Evolutionary conservation across 2,888 invertebrate species (phyloP).

Genomic region (Drosophila macrothrix): DNA sequence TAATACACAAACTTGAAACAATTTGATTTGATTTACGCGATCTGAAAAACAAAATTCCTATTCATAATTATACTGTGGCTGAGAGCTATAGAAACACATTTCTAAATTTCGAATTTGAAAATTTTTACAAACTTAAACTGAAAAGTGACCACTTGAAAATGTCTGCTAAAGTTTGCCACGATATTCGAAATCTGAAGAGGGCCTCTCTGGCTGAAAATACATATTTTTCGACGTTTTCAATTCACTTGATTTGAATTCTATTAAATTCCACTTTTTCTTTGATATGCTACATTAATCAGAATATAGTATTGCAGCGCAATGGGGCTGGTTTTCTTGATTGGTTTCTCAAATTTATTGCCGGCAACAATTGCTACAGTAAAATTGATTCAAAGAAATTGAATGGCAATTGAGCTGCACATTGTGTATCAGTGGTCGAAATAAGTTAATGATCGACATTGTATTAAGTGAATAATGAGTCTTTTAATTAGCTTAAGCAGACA

Average conservation of each 20-base stretch:
- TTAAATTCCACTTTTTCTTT: background rate
- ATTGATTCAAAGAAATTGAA: background rate
- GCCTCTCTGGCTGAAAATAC: background rate
- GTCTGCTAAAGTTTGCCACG: background rate
- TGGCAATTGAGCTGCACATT: background rate
- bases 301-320: background rate
- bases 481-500: background rate
- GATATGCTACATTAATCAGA: constrained; percentile 1
- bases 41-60: background rate
- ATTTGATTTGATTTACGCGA: background rate
- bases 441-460: background rate
- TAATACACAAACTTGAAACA: background rate
- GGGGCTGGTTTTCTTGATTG: background rate
- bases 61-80: background rate
- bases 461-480: background rate
- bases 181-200: background rate
- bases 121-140: background rate
- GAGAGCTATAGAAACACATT: background rate
- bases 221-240: background rate
- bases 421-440: background rate
- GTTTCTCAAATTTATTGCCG: constrained; percentile 6
- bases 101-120: background rate
- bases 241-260: background rate
- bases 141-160: background rate
- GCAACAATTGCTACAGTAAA: constrained; percentile 13